A percentile compares a stretch with the other conserved stretches of the same genome.
Evolutionary conservation across 2,113 vertebrate genomes (phyloP).

Genomic region (Pluvialis apricaria): DNA sequence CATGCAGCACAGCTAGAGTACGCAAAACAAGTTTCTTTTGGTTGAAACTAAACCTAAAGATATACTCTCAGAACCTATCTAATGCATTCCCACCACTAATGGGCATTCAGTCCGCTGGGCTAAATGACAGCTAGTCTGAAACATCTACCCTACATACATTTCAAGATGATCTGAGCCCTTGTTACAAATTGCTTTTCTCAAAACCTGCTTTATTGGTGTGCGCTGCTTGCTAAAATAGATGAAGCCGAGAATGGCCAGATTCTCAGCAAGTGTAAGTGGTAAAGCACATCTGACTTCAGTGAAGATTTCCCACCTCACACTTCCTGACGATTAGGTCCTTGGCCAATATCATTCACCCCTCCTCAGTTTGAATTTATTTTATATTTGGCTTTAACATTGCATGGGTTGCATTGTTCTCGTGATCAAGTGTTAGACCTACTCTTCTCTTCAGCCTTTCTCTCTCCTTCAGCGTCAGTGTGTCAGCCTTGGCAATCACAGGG

Average conservation of each 20-base stretch:
- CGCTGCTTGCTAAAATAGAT: not conserved
- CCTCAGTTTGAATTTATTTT: not conserved
- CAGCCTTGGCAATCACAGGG: conserved; percentile 89
- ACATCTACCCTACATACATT: not conserved
- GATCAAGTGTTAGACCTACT: conserved; percentile 19
- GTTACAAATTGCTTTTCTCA: accelerated
- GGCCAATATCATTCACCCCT: not conserved
- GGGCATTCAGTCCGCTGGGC: not conserved
- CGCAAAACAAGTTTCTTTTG: not conserved
- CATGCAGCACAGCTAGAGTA: not conserved
- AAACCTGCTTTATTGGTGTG: not conserved
- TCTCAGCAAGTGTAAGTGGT: not conserved
- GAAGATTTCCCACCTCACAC: not conserved
- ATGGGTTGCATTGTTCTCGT: not conserved
- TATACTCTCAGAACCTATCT: not conserved
- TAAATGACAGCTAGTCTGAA: not conserved
- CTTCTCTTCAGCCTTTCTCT: conserved; percentile 88
- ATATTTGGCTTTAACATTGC: not conserved
- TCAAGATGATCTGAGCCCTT: not conserved
- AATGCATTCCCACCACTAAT: not conserved
- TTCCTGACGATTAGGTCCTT: not conserved
- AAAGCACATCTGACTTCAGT: not conserved
- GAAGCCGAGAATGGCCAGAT: not conserved
- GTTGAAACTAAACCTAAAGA: not conserved
- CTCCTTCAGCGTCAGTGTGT: conserved; percentile 85